These are phyloP conservation scores for Tenodera sinensis DNA, from an alignment of 2,888 invertebrate species.

Conservation along the genomic window DNA sequence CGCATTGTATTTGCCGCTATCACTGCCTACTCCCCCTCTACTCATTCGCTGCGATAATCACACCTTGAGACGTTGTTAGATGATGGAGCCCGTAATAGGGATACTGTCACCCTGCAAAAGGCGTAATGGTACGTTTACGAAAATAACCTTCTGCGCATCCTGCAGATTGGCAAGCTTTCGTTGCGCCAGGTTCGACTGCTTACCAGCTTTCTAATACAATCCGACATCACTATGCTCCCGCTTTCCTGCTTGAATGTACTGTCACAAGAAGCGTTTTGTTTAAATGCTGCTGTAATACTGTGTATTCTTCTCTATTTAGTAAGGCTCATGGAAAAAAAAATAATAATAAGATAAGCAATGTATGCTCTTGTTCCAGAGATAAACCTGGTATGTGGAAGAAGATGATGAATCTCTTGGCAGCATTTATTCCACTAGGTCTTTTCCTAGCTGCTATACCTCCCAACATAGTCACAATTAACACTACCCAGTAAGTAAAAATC, in stretches of 20 bases:
- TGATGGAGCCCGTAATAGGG: too few relatives aligned
- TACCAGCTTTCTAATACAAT: too few relatives aligned
- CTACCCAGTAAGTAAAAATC: conserved; percentile 33
- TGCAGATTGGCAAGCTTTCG: too few relatives aligned
- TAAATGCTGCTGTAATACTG: neutral
- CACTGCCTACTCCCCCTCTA: too few relatives aligned
- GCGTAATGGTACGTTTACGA: too few relatives aligned
- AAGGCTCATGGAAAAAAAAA: too few relatives aligned
- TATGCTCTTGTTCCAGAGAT: neutral
- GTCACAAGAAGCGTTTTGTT: neutral
- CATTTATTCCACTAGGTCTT: conserved; percentile 67
- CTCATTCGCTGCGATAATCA: too few relatives aligned
- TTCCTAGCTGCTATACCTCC: conserved; percentile 68
- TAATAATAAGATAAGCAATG: neutral
- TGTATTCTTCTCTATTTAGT: neutral
- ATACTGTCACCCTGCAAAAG: too few relatives aligned
- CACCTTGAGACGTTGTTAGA: too few relatives aligned
- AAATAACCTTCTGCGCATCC: too few relatives aligned
- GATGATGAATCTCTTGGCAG: conserved; percentile 60
- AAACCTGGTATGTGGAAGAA: conserved; percentile 50
- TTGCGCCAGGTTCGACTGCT: too few relatives aligned
- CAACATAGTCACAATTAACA: conserved; percentile 58
- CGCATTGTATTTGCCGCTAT: too few relatives aligned
- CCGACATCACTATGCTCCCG: neutral
- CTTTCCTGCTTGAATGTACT: neutral